Base-by-base conservation (phyloP, 53 echinoderm and acorn worm genomes). In the Astropecten irregularis region DNA sequence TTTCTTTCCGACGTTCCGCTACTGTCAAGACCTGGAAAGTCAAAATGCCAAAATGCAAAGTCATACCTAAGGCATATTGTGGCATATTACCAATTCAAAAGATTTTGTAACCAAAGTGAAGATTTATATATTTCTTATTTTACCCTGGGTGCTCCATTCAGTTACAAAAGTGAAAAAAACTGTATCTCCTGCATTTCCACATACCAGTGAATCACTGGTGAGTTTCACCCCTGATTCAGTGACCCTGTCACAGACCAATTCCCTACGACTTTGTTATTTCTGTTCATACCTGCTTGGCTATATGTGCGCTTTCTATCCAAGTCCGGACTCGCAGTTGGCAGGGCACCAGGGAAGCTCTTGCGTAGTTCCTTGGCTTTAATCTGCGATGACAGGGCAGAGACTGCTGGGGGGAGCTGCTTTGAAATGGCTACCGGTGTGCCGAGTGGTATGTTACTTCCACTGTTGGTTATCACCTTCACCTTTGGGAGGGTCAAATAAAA, bases 401-500 rank as follows among this genome's bases (percentile, higher is more conserved):
- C 90, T 0, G 90, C 93, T 46, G 84, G 91, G 15, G 94, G 88
- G 9, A 91, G 85, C 84, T 91, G 89, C 37, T 85, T 84, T 4
- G 95, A 84, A 9, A 86, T 81, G 58, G 95, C 87, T 9, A 86
- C 89, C 23, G 89, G 89, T 19, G 89, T 91, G 44, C 73, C 72
- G 13, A 89, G 68, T 37, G 95, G 86, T 5, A 64, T 82, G 50
- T 73, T 94, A 54, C 93, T 93, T 26, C 87, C 88, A 20, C 83
- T 77, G 38, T 85, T 77, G 27, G 87, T 83, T 15, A 70, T 79
- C 44, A 81, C 79, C 60, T 90, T 93, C 40, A 87, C 90, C 93
- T 93, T 51, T 16, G 19, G n/a, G n/a, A n/a, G n/a, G n/a, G n/a
- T n/a, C n/a, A n/a, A n/a, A n/a, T n/a, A n/a, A 32, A 30, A 25